A percentile compares a stretch with the other conserved stretches of the same genome.
These are phyloP conservation scores for Noctuana brunneofusca DNA, from an alignment of 2,888 invertebrate genomes.

Conservation along the genomic window DNA sequence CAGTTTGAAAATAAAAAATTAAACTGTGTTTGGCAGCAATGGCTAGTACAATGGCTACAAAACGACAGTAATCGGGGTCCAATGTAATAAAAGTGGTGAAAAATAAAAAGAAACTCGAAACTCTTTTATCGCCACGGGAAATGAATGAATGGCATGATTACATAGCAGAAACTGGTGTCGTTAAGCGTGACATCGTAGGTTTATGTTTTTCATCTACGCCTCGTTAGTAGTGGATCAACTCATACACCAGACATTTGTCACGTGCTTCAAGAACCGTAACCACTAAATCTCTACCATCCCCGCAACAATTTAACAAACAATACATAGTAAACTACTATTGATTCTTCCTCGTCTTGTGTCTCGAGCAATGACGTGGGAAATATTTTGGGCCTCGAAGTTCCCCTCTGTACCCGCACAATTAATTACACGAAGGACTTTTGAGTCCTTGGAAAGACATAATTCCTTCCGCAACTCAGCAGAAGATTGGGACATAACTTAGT, in stretches of 20 bases:
- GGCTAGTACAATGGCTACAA: slow-evolving; percentile 18
- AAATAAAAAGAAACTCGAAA: slow-evolving; percentile 30
- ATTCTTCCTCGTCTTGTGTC: too few species aligned
- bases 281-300: slow-evolving; percentile 6
- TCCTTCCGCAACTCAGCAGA: too few species aligned
- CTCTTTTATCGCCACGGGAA: slow-evolving; percentile 33
- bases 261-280: slow-evolving; percentile 9
- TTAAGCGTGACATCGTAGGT: slow-evolving; percentile 24
- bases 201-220: slow-evolving; percentile 24
- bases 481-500: too few species aligned
- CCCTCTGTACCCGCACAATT: too few species aligned
- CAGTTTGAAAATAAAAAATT: not conserved
- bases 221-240: slow-evolving; percentile 23
- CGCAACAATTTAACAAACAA: slow-evolving; percentile 4
- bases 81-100: slow-evolving; percentile 25
- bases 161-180: slow-evolving; percentile 30
- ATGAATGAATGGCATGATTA: slow-evolving; percentile 34
- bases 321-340: not conserved
- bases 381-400: too few species aligned
- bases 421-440: too few species aligned
- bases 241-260: slow-evolving; percentile 21
- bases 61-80: slow-evolving; percentile 10
- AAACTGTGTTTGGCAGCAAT: slow-evolving; percentile 20
- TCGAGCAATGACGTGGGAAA: too few species aligned
- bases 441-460: too few species aligned